Evolutionary conservation across 2,888 invertebrate species (phyloP).

Genomic region (Drosophila paramelanica): DNA sequence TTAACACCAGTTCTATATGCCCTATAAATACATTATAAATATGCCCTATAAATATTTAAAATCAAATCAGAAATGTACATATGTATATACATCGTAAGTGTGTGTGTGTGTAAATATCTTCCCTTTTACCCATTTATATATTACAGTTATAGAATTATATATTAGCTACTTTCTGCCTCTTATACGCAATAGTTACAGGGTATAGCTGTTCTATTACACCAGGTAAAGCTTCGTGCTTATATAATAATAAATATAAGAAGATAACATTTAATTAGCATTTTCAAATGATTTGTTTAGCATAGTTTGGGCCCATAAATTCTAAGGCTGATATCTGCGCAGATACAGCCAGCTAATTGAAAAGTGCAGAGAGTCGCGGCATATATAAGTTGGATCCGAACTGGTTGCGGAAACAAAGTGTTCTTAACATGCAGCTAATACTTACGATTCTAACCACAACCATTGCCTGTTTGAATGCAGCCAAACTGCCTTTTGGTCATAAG

Average conservation of each 20-base stretch:
- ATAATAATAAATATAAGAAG: not conserved
- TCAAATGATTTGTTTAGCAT: not conserved
- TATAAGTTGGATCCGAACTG: not conserved
- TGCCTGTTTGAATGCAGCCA: not conserved
- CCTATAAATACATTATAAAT: too few species aligned
- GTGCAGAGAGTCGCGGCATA: not conserved
- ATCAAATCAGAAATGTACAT: too few species aligned
- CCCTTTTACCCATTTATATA: too few species aligned
- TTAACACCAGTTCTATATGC: too few species aligned
- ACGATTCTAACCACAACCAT: not conserved
- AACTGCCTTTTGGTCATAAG: not conserved
- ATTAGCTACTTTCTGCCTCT: too few species aligned
- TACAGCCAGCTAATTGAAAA: constrained; percentile 17
- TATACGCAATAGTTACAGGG: too few species aligned
- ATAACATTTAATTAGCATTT: constrained; percentile 1
- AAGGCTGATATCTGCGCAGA: not conserved
- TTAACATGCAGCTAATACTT: constrained; percentile 9
- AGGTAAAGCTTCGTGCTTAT: too few species aligned
- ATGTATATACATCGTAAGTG: too few species aligned
- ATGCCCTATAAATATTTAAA: too few species aligned
- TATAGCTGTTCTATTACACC: too few species aligned
- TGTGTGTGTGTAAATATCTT: too few species aligned
- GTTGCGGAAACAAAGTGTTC: not conserved
- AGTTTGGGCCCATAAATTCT: not conserved
- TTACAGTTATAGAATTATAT: too few species aligned